These are phyloP conservation scores for Baronia brevicornis DNA, from an alignment of 2,888 invertebrate genomes.

Conservation along the genomic window DNA sequence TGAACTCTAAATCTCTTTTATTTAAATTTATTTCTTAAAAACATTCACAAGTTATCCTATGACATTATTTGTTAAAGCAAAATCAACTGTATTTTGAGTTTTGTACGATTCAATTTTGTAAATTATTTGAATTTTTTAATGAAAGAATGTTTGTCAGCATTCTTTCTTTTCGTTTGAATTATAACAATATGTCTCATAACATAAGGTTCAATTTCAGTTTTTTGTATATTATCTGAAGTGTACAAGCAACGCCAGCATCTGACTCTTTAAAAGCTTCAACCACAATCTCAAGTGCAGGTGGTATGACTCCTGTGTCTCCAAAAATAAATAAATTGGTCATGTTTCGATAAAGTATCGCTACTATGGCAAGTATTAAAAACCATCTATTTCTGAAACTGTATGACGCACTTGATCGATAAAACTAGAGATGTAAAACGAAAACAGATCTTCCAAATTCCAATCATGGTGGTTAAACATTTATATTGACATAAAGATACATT, in stretches of 20 bases:
- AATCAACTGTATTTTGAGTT: conserved; percentile 14
- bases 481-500: too few relatives aligned
- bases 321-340: conserved; percentile 71
- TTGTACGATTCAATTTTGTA: conserved; percentile 29
- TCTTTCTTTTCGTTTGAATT: conserved; percentile 23
- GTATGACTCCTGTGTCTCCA: conserved; percentile 67
- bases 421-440: too few relatives aligned
- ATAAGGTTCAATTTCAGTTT: conserved; percentile 28
- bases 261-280: conserved; percentile 62
- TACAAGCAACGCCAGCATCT: conserved; percentile 53
- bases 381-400: too few relatives aligned
- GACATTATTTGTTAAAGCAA: conserved; percentile 14
- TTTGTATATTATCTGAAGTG: conserved; percentile 41
- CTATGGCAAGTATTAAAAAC: too few relatives aligned
- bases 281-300: conserved; percentile 67
- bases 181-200: conserved; percentile 3
- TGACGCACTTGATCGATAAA: too few relatives aligned
- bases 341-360: conserved; percentile 54
- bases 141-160: conserved; percentile 52
- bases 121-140: conserved; percentile 29
- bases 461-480: too few relatives aligned
- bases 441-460: too few relatives aligned
- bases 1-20: conserved; percentile 17
- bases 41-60: conserved; percentile 4
- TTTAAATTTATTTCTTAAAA: conserved; percentile 23